phyloP scores from a whole-genome alignment of 2,888 invertebrate species.

The Clivina fossor region DNA sequence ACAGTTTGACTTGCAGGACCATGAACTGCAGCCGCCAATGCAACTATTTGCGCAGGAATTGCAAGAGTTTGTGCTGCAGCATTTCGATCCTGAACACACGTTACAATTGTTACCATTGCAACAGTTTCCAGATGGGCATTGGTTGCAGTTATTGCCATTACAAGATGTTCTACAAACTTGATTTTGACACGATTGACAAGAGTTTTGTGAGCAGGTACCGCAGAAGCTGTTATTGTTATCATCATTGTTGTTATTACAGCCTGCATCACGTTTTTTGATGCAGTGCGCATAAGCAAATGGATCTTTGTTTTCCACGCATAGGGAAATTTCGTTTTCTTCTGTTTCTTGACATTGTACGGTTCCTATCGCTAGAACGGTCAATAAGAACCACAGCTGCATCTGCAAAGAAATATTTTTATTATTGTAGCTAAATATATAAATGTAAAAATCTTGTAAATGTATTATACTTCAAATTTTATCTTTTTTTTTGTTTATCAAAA shows the following conservation, averaged over 20 bases:
- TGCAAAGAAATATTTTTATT: too few relatives aligned
- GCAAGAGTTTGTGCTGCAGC: slow-evolving; percentile 20
- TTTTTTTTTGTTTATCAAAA: not conserved
- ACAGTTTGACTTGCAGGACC: slow-evolving; percentile 6
- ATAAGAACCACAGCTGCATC: slow-evolving; percentile 14
- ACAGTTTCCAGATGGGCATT: slow-evolving; percentile 33
- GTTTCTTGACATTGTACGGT: not conserved
- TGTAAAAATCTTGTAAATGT: not conserved
- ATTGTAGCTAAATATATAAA: not conserved
- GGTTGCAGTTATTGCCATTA: slow-evolving; percentile 31
- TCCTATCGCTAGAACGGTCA: slow-evolving; percentile 1
- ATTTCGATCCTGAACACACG: slow-evolving; percentile 23
- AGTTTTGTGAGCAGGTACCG: slow-evolving; percentile 9
- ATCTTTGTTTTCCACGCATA: slow-evolving; percentile 17
- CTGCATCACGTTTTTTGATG: slow-evolving; percentile 17
- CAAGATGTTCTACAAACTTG: slow-evolving; percentile 26
- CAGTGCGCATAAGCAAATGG: slow-evolving; percentile 16
- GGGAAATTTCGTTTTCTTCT: slow-evolving; percentile 13
- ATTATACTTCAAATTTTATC: not conserved
- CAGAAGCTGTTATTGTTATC: slow-evolving; percentile 13
- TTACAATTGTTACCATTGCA: slow-evolving; percentile 36
- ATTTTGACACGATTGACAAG: slow-evolving; percentile 26
- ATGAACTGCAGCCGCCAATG: slow-evolving; percentile 9
- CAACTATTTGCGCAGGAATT: slow-evolving; percentile 22
- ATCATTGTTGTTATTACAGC: too few relatives aligned